These are phyloP conservation scores for Protula sp. DNA, from an alignment of 2,888 invertebrate species.

Conservation along the genomic window DNA sequence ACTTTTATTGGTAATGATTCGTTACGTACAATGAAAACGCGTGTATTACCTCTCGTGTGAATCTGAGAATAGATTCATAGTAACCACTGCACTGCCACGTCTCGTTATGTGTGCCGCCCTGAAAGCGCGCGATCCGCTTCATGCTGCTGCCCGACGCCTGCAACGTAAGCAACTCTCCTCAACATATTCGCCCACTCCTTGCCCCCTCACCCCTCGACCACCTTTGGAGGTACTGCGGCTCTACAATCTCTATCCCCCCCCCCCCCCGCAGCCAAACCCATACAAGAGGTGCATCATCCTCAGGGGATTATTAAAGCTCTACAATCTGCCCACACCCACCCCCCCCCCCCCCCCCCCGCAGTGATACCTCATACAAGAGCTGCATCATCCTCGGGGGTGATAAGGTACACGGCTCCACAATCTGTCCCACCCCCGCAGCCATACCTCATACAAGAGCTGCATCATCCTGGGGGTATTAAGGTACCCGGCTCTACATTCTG, in stretches of 20 bases:
- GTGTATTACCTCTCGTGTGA: constrained; percentile 54
- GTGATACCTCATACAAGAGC: neutral
- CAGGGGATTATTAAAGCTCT: neutral
- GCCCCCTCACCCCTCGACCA: constrained; percentile 80
- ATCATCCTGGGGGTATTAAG: constrained; percentile 90
- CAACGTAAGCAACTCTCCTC: constrained; percentile 61
- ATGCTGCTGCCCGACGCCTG: constrained; percentile 41
- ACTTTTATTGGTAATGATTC: too few relatives aligned
- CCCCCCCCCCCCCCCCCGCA: too few relatives aligned
- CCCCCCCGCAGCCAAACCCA: neutral
- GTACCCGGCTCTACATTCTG: too few relatives aligned
- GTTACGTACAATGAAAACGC: too few relatives aligned
- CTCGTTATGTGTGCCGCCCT: constrained; percentile 86
- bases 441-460: constrained; percentile 66
- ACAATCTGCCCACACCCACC: neutral
- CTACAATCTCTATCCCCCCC: too few relatives aligned
- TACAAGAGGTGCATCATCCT: neutral
- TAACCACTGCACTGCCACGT: constrained; percentile 88
- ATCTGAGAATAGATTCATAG: constrained; percentile 51
- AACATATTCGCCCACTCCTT: too few relatives aligned
- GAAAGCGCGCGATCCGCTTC: constrained; percentile 73
- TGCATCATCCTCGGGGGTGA: too few relatives aligned
- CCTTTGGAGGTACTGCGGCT: constrained; percentile 85
- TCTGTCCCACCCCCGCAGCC: too few relatives aligned
- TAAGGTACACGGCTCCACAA: too few relatives aligned